Conservation (phyloP, 2,113 vertebrate genomes). For the Gymnarchus niloticus region DNA sequence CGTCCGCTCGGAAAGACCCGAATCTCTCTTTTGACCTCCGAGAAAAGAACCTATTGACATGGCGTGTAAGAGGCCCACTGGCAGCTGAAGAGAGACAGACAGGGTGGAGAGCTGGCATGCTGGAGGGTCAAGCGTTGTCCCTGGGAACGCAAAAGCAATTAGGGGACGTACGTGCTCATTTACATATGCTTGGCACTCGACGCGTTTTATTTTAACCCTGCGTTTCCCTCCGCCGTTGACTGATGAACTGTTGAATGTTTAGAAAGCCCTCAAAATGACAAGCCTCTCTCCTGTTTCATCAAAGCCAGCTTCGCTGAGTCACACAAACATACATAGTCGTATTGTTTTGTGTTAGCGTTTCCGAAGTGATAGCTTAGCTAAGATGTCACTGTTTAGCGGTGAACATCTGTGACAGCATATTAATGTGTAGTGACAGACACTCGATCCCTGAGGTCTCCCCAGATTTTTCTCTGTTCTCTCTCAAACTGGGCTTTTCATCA, state of each 20-base stretch:
- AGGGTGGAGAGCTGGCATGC: neutral
- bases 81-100: neutral
- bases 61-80: neutral
- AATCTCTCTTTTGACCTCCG: neutral
- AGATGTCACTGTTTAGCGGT: neutral
- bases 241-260: neutral
- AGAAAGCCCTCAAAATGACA: neutral
- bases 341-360: too few species aligned
- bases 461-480: neutral
- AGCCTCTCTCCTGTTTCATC: neutral
- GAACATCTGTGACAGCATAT: neutral
- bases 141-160: conserved; percentile 12
- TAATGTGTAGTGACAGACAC: neutral
- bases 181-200: neutral
- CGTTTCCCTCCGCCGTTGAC: neutral
- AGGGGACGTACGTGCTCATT: neutral
- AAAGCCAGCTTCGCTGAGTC: neutral
- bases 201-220: neutral
- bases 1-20: neutral
- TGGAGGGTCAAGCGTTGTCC: neutral
- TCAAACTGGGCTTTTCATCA: too few species aligned
- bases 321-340: neutral
- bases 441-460: too few species aligned
- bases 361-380: neutral
- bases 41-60: neutral